Conservation (phyloP, 2,797 vertebrate species). For the Glyptemys insculpta region DNA sequence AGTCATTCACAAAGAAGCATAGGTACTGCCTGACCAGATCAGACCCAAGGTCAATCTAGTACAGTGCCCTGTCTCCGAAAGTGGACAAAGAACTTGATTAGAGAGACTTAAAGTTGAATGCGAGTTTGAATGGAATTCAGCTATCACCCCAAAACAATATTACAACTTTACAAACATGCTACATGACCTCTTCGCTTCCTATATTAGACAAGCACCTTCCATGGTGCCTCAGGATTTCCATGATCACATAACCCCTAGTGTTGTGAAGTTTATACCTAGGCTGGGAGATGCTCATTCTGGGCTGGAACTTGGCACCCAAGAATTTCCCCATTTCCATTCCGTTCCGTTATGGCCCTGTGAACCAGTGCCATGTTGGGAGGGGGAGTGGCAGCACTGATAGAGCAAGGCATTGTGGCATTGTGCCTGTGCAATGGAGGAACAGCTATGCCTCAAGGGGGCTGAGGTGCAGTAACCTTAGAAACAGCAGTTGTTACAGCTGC, state of each 20-base stretch:
- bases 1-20: not conserved
- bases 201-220: not conserved
- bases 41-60: not conserved
- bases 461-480: no score
- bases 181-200: no score
- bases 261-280: not conserved
- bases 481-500: no score
- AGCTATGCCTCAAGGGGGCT: no score
- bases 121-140: not conserved
- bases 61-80: not conserved
- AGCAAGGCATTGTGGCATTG: no score
- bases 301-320: not conserved
- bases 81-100: not conserved
- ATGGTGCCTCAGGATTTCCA: not conserved
- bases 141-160: not conserved
- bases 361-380: not conserved
- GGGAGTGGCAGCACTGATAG: not conserved
- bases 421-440: no score
- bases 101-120: not conserved
- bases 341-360: not conserved
- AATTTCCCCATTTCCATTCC: not conserved
- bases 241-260: not conserved
- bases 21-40: not conserved
- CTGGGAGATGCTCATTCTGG: not conserved
- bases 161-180: not conserved